Conservation (phyloP, 2,888 invertebrate genomes). For the Pseudococcus longispinus region DNA sequence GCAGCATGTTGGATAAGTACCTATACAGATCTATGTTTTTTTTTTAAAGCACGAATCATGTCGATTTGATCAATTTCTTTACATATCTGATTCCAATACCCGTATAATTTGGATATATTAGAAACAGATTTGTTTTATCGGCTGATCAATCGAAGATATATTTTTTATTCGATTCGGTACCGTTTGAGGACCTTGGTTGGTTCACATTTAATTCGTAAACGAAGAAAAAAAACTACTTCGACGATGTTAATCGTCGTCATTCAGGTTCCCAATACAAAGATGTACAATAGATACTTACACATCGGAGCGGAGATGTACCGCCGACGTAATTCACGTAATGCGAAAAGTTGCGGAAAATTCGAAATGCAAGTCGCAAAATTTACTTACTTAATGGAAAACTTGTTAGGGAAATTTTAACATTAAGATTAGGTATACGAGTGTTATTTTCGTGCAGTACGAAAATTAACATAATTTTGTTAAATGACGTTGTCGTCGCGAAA, state of each 20-base stretch:
- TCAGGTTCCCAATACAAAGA: not conserved
- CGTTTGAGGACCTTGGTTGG: not conserved
- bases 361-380: not conserved
- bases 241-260: not conserved
- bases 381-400: not conserved
- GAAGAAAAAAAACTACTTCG: not conserved
- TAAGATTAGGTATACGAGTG: not conserved
- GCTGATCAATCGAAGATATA: not conserved
- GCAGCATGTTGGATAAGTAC: not conserved
- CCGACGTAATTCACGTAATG: not conserved
- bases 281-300: not conserved
- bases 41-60: not conserved
- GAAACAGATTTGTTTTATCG: conserved; percentile 29
- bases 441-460: not conserved
- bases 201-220: not conserved
- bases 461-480: conserved; percentile 20
- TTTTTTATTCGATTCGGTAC: not conserved
- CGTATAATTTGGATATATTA: conserved; percentile 1
- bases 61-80: conserved; percentile 14
- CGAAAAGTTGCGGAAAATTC: not conserved
- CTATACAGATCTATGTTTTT: not conserved
- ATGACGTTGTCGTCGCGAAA: not conserved
- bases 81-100: not conserved
- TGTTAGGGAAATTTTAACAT: not conserved
- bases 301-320: not conserved